Percentiles rank a stretch among this genome's conserved stretches.
Conservation (phyloP, 1,140 invertebrate species). For the Halictus rubicundus region DNA sequence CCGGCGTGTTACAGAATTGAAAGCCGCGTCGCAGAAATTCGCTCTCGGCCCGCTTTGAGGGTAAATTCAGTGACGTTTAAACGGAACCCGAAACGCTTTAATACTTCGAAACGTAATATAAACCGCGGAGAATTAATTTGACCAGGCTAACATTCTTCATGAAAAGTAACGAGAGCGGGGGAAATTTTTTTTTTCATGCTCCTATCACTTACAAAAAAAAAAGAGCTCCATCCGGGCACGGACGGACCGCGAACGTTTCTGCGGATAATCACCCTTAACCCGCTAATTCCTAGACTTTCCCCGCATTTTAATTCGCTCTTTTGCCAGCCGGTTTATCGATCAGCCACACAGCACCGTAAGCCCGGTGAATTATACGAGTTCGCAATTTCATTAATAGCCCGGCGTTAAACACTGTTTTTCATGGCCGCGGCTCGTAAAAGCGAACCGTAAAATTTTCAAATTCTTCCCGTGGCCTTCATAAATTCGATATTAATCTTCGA, state of each 20-base stretch:
- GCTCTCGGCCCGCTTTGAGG: neutral
- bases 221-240: too few relatives aligned
- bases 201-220: neutral
- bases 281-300: constrained; percentile 42
- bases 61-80: neutral
- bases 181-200: neutral
- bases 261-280: constrained; percentile 25
- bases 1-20: too few relatives aligned
- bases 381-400: constrained; percentile 3
- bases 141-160: neutral
- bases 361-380: neutral
- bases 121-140: neutral
- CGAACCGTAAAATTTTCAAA: neutral
- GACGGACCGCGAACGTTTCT: neutral
- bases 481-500: constrained; percentile 9
- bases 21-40: too few relatives aligned
- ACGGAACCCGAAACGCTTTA: neutral
- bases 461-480: neutral
- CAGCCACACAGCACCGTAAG: constrained; percentile 6
- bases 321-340: constrained; percentile 39
- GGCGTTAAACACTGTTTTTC: constrained; percentile 21
- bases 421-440: neutral
- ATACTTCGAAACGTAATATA: neutral
- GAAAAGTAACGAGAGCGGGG: neutral
- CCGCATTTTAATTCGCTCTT: constrained; percentile 41